Evolutionary conservation across 2,113 vertebrate species (phyloP).

Genomic region (Thryonomys swinderianus): DNA sequence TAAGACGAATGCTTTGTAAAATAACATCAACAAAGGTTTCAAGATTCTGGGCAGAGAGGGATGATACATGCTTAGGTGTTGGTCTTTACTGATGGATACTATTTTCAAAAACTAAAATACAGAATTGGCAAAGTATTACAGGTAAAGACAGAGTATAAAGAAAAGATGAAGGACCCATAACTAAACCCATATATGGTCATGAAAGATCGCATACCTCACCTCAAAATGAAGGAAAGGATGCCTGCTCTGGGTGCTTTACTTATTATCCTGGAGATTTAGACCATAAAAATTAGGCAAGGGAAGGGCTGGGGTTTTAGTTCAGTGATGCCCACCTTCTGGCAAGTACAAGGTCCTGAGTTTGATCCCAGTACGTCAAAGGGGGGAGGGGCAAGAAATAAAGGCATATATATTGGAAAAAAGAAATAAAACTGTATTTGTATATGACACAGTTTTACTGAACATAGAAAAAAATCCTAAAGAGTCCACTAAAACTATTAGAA

Average conservation of each 20-base stretch:
- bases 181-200: neutral
- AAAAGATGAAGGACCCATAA: neutral
- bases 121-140: neutral
- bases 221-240: neutral
- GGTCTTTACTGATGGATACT: neutral
- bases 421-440: neutral
- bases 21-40: neutral
- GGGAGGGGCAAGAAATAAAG: neutral
- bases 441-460: neutral
- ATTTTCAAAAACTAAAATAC: slow-evolving; percentile 21
- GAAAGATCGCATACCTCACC: neutral
- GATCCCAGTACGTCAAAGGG: no score
- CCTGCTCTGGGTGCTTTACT: neutral
- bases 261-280: neutral
- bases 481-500: neutral
- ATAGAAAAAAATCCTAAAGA: neutral
- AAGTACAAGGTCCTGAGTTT: no score
- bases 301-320: no score
- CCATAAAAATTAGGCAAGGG: neutral
- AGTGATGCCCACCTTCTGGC: no score
- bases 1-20: neutral
- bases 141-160: neutral
- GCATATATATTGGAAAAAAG: neutral
- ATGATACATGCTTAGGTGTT: neutral
- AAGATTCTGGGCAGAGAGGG: neutral